Base-by-base conservation (phyloP, 2,797 vertebrate species). In the Arctocebus calabarensis region DNA sequence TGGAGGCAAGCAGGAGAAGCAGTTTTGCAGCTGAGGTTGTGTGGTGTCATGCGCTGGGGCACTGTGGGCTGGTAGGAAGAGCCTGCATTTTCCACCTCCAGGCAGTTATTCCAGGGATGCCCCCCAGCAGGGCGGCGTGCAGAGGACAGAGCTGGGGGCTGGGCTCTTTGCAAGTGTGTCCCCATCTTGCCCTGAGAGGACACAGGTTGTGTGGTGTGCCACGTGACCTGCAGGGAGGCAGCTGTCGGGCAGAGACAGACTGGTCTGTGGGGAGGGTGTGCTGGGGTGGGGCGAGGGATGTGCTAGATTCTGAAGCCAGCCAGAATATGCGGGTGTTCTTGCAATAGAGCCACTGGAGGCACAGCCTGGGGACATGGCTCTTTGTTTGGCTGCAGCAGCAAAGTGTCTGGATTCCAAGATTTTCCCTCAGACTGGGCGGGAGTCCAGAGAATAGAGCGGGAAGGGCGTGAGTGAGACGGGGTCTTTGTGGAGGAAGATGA, bases 111-210 rank as follows among this genome's bases (percentile, higher is more conserved):
- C n/a, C 34, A n/a, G 7, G 0, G 3, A 5, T 3, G 27, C 27
- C 29, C 22, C 27, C 75, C 37, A 34, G 55, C 0, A 5, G 29
- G 16, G 37, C 17, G 4, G 17, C 0, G 1, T 3, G 40, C 32
- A 74, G 32, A 29, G 62, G 79, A 29, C 62, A 9, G 1, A 7
- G 34, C 19, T 23, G 0, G 0, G 79, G 1, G n/a, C 74, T 12
- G 37, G 32, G 2, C 43, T 32, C 0, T 0, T 2, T 22, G 27
- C 4, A 9, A 27, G 25, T 0, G 5, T 2, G 3, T 29, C 10
- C 0, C 25, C 45, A 3, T 62, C 43, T 79, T 23, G 3, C 14
- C 48, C 16, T 43, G 3, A 0, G 0, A 12, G 10, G 19, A 16
- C 2, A 7, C 37, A 0, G 5, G 2, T 75, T 20, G 22, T 4